Evolutionary conservation across 1,140 invertebrate genomes (phyloP), one percentile per base, ranked within the genome.

Genomic region (Drosophila lowei): DNA sequence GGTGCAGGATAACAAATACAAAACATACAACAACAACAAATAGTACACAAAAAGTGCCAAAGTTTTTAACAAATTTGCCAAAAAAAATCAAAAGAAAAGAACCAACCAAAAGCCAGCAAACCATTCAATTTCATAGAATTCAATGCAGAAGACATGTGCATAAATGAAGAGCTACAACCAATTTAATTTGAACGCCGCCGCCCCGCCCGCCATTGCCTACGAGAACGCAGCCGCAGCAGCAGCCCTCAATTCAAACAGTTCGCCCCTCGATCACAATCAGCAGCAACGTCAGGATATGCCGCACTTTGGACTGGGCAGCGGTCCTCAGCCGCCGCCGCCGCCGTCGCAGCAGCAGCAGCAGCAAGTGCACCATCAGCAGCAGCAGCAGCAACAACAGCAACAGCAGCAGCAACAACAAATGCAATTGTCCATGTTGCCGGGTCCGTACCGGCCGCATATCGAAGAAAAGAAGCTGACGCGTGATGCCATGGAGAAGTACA

Each of bases 401-500:
- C 84, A 89, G 1, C 81, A 88, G 1, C 86, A 90, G 23, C 81
- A 85, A 43, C 81, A 88, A 42, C 85, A 90, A 60, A 88, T 90
- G 72, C 90, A 91, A 56, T 58, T 90, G 56, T 90, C 84, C 28
- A 76, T 91, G 72, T 52, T 91, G 63, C 73, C 71, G 46, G 79
- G 70, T 92, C 74, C 90, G 93, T 86, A 88, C 53, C 70, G 89
- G 93, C 75, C 86, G 28, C 89, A 89, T 56, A 91, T 91, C 54
- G 97, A 97, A 88, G 97, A 97, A 73, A 96, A 97, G 76, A 93
- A 96, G 60, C 93, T 98, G 34, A 98, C 96, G 9, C 94, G 97
- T 46, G 98, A 99, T 79, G 97, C 97, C 11, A 99, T 99, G 98
- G 96, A 98, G 90, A 95, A 97, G 44, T 99, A 99, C 91, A 93